Percentiles rank a stretch among this genome's conserved stretches.
Evolutionary conservation across 2,888 invertebrate genomes (phyloP).

Genomic region (Pherbina coryleti): DNA sequence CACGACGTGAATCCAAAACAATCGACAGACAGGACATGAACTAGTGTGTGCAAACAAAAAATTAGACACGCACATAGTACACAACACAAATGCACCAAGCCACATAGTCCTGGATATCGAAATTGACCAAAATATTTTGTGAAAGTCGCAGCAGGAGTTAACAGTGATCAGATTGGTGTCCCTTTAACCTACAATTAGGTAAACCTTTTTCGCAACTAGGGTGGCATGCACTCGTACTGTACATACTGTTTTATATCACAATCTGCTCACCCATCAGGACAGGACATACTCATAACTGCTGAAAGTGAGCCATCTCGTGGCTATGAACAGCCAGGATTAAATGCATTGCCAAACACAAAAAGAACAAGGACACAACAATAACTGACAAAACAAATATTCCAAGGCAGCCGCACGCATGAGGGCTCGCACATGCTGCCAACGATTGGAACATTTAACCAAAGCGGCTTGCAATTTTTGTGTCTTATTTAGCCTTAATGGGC

Average conservation of each 20-base stretch:
- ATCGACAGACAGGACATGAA: background rate
- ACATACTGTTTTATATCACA: slow-evolving; percentile 1
- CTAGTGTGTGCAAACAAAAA: slow-evolving; percentile 28
- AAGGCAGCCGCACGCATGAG: slow-evolving; percentile 2
- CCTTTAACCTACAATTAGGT: slow-evolving; percentile 62
- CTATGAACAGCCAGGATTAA: slow-evolving; percentile 30
- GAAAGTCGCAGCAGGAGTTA: slow-evolving; percentile 64
- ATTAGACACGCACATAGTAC: slow-evolving; percentile 18
- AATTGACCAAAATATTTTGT: slow-evolving; percentile 68
- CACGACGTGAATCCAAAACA: slow-evolving; percentile 17
- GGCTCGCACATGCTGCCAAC: background rate
- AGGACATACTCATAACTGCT: slow-evolving; percentile 40
- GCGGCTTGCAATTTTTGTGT: background rate
- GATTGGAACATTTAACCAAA: background rate
- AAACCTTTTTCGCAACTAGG: slow-evolving; percentile 66
- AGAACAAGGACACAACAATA: slow-evolving; percentile 15
- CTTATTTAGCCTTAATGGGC: slow-evolving; percentile 21
- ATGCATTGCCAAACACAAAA: background rate
- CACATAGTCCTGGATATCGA: slow-evolving; percentile 54
- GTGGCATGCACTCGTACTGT: slow-evolving; percentile 54
- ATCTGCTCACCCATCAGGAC: slow-evolving; percentile 24
- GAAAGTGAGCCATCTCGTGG: slow-evolving; percentile 43
- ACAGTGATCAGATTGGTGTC: slow-evolving; percentile 46
- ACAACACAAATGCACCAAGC: slow-evolving; percentile 52
- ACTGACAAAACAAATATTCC: background rate